Percentiles rank a stretch among this genome's conserved stretches.
Conservation (phyloP, 2,113 vertebrate genomes). For the Oncorhynchus mykiss region DNA sequence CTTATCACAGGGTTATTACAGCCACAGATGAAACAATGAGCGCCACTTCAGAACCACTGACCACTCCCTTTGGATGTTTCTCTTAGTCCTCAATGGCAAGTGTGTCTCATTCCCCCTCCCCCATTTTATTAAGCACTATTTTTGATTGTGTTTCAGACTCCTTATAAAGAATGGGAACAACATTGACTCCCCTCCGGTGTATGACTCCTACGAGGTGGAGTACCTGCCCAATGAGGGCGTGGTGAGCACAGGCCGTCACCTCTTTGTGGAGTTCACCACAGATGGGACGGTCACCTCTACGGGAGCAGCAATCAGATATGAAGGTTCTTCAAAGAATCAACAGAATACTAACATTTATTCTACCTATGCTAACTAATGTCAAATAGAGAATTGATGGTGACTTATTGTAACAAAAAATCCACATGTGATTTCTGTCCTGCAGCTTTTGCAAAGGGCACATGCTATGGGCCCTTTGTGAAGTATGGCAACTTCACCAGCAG, state of each 20-base stretch:
- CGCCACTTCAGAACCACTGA: conserved; percentile 29
- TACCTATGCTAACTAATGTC: too few relatives aligned
- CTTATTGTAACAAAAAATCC: neutral
- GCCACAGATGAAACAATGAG: conserved; percentile 33
- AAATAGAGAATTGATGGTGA: too few relatives aligned
- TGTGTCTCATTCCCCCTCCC: neutral
- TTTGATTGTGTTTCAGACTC: conserved; percentile 71
- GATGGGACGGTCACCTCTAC: conserved; percentile 88
- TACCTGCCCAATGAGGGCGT: conserved; percentile 95
- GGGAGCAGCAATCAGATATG: conserved; percentile 89
- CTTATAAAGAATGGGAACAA: conserved; percentile 94
- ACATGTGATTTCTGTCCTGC: conserved; percentile 32
- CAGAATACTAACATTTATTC: neutral
- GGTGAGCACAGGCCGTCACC: conserved; percentile 81
- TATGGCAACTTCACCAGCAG: conserved; percentile 96
- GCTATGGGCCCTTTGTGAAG: conserved; percentile 95
- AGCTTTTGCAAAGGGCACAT: conserved; percentile 91
- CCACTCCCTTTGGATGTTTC: conserved; percentile 39
- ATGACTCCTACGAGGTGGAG: conserved; percentile 96
- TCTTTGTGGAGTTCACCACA: conserved; percentile 93
- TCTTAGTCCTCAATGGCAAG: conserved; percentile 36
- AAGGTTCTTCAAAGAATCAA: conserved; percentile 72
- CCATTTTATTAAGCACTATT: conserved; percentile 9
- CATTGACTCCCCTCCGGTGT: conserved; percentile 86
- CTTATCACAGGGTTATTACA: conserved; percentile 56